Evolutionary conservation across 1,140 invertebrate species (phyloP), one percentile per base, ranked within the genome.

Genomic region (Thaumetopoea pityocampa): DNA sequence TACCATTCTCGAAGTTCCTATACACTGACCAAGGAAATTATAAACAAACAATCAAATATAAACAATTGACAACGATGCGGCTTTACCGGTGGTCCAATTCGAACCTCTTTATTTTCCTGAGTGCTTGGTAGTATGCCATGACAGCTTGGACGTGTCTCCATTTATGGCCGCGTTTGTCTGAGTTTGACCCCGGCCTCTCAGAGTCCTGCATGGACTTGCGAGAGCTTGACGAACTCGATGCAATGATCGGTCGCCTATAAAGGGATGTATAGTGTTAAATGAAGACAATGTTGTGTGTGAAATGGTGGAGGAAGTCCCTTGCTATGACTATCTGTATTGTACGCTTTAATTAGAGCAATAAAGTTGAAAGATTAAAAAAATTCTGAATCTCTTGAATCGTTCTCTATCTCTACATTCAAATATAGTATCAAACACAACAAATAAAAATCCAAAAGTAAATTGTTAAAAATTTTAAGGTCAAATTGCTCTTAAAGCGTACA

Each of bases 31-130:
- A 67, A 71, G 63, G 63, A 67, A 76, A 70, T 55, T 43, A 62
- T 67, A 73, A 62, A 76, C 59, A 78, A 65, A 76, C 65, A 70
- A 63, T 57, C 54, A 74, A 58, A 60, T 58, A 58, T 35, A 67
- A 61, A 69, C 50, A 77, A 66, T 61, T 48, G 67, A 71, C 69
- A 77, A 64, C 65, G 67, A 69, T 69, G 56, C 57, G 64, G 54
- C 45, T 49, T 79, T 72, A 76, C 67, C 63, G 54, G 64, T 63
- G 58, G 61, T 55, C 54, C 42, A 41, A 16, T 53, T 64, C 72
- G 72, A 80, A 94, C 93, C 93, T 94, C 91, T 94, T 94, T 86
- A 94, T 94, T 87, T 93, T 92, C 84, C 93, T 90, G 65, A 94
- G 89, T 58, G 92, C 91, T 85, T 92, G 92, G 88, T 94, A 94